Evolutionary conservation across 2,797 vertebrate species (phyloP).

Genomic region (Periophthalmus magnuspinnatus): DNA sequence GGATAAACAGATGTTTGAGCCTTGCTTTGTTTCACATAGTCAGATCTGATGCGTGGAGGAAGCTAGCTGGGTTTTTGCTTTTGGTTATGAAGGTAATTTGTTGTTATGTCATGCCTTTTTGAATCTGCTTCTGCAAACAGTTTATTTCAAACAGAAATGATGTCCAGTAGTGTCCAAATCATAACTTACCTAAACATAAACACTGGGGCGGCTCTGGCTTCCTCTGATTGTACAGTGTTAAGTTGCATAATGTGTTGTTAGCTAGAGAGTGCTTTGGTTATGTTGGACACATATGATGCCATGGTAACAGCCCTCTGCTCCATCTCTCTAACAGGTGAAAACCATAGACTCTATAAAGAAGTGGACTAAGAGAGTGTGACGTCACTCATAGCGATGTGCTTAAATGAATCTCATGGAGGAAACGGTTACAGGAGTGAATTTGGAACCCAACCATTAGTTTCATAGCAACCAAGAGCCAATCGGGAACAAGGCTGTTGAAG

Average conservation of each 20-base stretch:
- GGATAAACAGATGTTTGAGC: slow-evolving; percentile 60
- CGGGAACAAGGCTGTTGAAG: too few relatives aligned
- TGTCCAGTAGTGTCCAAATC: slow-evolving; percentile 23
- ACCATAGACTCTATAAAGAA: too few relatives aligned
- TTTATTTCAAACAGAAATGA: slow-evolving; percentile 42
- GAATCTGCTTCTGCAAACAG: slow-evolving; percentile 20
- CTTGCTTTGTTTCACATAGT: slow-evolving; percentile 35
- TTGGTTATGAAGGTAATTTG: slow-evolving; percentile 35
- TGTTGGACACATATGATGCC: slow-evolving; percentile 24
- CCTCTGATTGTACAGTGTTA: slow-evolving; percentile 52
- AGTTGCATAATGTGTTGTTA: slow-evolving; percentile 50
- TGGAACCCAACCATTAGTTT: too few relatives aligned
- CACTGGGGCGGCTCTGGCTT: slow-evolving; percentile 37
- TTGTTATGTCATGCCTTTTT: slow-evolving; percentile 44
- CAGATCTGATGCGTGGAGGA: slow-evolving; percentile 38
- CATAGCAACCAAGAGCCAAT: too few relatives aligned
- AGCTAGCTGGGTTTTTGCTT: slow-evolving; percentile 15
- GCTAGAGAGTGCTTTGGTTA: slow-evolving; percentile 49
- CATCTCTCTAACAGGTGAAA: neutral
- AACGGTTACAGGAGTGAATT: too few relatives aligned
- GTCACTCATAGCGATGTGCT: too few relatives aligned
- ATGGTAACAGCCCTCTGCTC: slow-evolving; percentile 35
- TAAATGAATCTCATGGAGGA: too few relatives aligned
- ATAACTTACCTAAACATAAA: slow-evolving; percentile 42
- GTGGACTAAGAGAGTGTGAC: too few relatives aligned